Base-by-base conservation (phyloP, 2,797 vertebrate species). In the Tenualosa ilisha region DNA sequence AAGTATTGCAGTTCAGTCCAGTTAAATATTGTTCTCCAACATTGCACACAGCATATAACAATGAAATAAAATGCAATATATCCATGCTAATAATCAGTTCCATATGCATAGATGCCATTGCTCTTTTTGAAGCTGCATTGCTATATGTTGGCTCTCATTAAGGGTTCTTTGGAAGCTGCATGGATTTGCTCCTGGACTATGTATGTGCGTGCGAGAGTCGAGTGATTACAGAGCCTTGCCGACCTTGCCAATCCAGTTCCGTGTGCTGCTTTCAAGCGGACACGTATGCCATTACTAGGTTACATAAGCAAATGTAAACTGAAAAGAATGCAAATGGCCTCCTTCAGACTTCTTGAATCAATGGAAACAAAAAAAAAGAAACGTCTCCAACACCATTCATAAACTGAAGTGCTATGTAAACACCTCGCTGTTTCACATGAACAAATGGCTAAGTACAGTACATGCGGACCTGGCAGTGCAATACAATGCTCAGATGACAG, bases 271-370 rank as follows among this genome's bases (percentile, higher is more conserved):
- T 89, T 92, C 87, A 93, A 85, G 85, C 82, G 85, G 87, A 91
- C 87, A 92, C 86, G 85, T 86, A 89, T 90, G 92, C 88, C 85
- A 90, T 92, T 92, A 93, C 91, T 88, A 91, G 90, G 90, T 91
- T 92, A 91, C 91, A 91, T 93, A 92, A 92, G 92, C 89, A 92
- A 94, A 93, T 94, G 93, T 94, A 94, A 95, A 96, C 93, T 93
- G 89, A 89, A 91, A 91, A 93, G 91, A 94, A 93, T 91, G 92
- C 82, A 1, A 24, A 87, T 85, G 86, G 79, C 81, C 87, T 40
- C 22, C 54, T 84, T 84, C 79, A 91, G 83, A 86, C 56, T 91
- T 94, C 61, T 91, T 94, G 95, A 93, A 92, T 95, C 94, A 96
- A 95, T 94, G 94, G 89, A 87, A 84, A 87, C 49, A 43, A 61